phyloP scores from a whole-genome alignment of 92 coral and sea anemone species.

The Scolanthus callimorphus region DNA sequence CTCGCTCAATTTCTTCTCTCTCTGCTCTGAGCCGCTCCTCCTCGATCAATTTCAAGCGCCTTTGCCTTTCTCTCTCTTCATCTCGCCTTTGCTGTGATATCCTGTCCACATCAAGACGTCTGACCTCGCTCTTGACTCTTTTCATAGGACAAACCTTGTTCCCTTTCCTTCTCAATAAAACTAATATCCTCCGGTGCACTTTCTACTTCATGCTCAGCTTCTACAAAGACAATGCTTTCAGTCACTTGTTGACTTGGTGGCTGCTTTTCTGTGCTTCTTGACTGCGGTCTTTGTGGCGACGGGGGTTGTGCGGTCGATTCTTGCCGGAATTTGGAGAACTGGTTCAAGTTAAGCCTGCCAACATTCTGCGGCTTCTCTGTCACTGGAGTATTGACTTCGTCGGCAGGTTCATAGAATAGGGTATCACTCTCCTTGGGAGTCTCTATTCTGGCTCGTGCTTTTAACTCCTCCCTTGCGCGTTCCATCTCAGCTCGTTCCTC shows the following conservation, averaged over 20 bases:
- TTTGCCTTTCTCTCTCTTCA: too few relatives aligned
- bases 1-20: neutral
- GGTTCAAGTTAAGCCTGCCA: conserved; percentile 33
- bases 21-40: conserved; percentile 2
- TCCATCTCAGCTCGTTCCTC: conserved; percentile 18
- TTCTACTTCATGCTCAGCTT: conserved; percentile 1
- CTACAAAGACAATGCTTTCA: neutral
- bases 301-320: too few relatives aligned
- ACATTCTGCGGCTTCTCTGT: conserved; percentile 29
- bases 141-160: conserved; percentile 8
- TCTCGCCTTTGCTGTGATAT: too few relatives aligned
- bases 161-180: conserved; percentile 4
- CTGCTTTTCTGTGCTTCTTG: neutral
- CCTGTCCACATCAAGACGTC: too few relatives aligned
- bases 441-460: too few relatives aligned
- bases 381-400: neutral
- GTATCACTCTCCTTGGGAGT: too few relatives aligned
- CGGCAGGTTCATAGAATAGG: neutral
- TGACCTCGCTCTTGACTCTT: conserved; percentile 9
- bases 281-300: neutral
- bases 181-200: neutral
- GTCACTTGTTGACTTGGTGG: neutral
- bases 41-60: too few relatives aligned
- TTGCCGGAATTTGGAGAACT: neutral
- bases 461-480: neutral